phyloP scores from a whole-genome alignment of 2,888 invertebrate genomes.

The Lochmaea crataegi region DNA sequence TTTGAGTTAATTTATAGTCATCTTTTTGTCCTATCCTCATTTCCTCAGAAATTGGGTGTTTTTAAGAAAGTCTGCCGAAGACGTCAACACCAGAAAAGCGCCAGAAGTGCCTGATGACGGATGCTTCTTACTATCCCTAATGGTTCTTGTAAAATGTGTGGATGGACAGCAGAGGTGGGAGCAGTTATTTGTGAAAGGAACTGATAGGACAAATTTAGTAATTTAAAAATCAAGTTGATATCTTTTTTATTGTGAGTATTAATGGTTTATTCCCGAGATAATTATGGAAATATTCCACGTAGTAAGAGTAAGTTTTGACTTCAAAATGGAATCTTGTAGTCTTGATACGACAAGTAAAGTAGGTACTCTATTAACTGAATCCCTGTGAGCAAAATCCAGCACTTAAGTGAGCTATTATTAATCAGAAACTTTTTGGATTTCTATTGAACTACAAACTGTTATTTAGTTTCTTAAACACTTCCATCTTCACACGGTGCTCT shows the following conservation, averaged over 20 bases:
- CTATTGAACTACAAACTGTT: too few relatives aligned
- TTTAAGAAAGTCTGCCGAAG: conserved; percentile 19
- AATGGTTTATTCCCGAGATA: too few relatives aligned
- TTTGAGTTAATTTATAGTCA: conserved; percentile 33
- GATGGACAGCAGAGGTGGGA: conserved; percentile 1
- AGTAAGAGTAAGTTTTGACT: too few relatives aligned
- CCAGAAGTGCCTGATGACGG: conserved; percentile 39
- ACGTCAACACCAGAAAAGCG: conserved; percentile 30
- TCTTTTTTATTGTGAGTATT: too few relatives aligned
- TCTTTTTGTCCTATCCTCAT: conserved; percentile 25
- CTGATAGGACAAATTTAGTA: background rate
- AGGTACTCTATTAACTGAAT: too few relatives aligned
- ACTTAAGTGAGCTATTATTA: too few relatives aligned
- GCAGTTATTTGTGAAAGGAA: background rate
- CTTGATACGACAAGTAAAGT: too few relatives aligned
- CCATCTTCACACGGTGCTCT: background rate
- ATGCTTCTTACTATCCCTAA: conserved; percentile 41
- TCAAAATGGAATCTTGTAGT: too few relatives aligned
- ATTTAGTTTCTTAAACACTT: background rate
- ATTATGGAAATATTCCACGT: too few relatives aligned
- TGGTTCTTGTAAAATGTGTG: conserved; percentile 31
- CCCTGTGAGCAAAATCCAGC: too few relatives aligned
- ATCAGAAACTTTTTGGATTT: too few relatives aligned
- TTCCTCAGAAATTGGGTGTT: conserved; percentile 34
- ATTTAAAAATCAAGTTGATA: too few relatives aligned